A percentile compares a stretch with the other conserved stretches of the same genome.
Conservation (phyloP, 1,140 invertebrate genomes). For the Lasioglossum albipes region DNA sequence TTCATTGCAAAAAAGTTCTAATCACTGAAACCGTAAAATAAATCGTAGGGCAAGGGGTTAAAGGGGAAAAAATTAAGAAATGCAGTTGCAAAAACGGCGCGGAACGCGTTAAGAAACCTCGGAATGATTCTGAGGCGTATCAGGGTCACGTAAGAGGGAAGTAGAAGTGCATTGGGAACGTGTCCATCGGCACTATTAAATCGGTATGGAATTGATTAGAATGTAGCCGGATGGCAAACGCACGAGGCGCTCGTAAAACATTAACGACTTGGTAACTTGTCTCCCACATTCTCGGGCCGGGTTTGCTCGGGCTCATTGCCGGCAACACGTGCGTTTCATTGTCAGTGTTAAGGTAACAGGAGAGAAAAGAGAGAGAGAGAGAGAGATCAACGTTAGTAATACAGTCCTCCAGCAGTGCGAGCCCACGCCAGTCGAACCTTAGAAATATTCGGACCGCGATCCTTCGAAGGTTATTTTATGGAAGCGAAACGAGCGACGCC, state of each 20-base stretch:
- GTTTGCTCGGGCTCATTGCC: background rate
- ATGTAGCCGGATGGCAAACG: constrained; percentile 10
- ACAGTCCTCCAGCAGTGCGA: constrained; percentile 51
- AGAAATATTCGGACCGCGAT: constrained; percentile 47
- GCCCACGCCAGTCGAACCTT: constrained; percentile 44
- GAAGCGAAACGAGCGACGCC: constrained; percentile 60
- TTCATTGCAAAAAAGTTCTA: no score
- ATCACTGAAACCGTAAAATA: no score
- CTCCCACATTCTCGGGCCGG: constrained; percentile 20
- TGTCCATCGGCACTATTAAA: no score
- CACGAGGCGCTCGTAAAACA: constrained; percentile 24
- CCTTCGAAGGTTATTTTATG: constrained; percentile 61
- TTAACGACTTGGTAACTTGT: constrained; percentile 34
- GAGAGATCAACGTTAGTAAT: constrained; percentile 37
- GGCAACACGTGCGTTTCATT: constrained; percentile 57
- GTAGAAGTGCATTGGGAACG: no score
- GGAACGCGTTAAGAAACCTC: no score
- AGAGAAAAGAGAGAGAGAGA: no score
- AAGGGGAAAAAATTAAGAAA: no score
- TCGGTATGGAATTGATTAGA: constrained; percentile 28
- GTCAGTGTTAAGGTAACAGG: constrained; percentile 60
- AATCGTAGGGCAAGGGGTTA: no score
- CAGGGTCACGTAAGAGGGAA: no score
- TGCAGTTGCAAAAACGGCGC: no score
- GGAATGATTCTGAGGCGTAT: no score